Base-by-base conservation (phyloP, 2,888 invertebrate genomes). In the Brachyopa scutellaris region DNA sequence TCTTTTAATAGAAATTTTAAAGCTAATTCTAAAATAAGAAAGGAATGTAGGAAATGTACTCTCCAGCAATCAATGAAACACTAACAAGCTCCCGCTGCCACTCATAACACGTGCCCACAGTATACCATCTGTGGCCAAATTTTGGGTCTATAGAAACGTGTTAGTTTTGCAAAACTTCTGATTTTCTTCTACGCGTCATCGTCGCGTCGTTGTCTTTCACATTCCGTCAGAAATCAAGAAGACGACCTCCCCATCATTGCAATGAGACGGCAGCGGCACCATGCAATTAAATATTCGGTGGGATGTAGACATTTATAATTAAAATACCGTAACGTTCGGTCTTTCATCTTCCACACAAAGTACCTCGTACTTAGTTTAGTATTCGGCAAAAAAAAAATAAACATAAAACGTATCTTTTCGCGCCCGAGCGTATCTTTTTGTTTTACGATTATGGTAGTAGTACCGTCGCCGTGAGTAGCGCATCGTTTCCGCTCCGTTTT, bases 331-430 rank as follows among this genome's bases (percentile, higher is more conserved):
- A 72, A 66, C 53, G 74, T 80, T 29, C 45, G n/a, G 7, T 6
- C 11, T 38, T 23, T 15, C 55, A 62, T 62, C 31, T 49, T 36
- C 47, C n/a, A 5, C 64, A 29, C 40, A 19, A 42, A 42, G 21
- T 33, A 80, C 66, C 76, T 76, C 33, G 64, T 66, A 82, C 76
- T 82, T 64, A 53, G 66, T 66, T 82, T 76, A 40, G 64, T 66
- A 82, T 82, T 82, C 70, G 53, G 66, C 70, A 70, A 72, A 76
- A n/a, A n/a, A n/a, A n/a, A n/a, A n/a, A n/a, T n/a, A n/a, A 74
- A 69, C 57, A 64, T 64, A 69, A 74, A 74, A 64, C 33, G 2
- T 72, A 53, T 17, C 45, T 53, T 26, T 64, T 55, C 19, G 69
- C 49, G 47, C 33, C 26, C 40, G 19, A 23, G n/a, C 26, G 4